Percentiles rank a stretch among this genome's conserved stretches.
Evolutionary conservation across 53 echinoderm and acorn worm genomes (phyloP).

Genomic region (Apostichopus leukothele): DNA sequence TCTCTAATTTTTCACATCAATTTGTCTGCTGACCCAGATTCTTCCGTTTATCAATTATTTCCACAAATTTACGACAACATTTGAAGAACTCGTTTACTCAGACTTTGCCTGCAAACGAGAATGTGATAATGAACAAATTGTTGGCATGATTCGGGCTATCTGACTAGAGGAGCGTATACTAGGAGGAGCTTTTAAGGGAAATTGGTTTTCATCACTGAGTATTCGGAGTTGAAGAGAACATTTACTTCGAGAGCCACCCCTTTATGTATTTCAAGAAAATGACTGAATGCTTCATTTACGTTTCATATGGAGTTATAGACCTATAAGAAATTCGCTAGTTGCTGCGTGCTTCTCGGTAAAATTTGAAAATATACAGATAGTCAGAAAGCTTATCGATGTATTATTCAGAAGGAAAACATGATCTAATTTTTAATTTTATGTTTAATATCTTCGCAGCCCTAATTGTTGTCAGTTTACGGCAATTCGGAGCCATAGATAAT

Average conservation of each 20-base stretch:
- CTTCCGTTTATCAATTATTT: slow-evolving; percentile 11
- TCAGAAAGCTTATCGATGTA: too few species aligned
- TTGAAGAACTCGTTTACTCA: background rate
- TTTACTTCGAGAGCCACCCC: background rate
- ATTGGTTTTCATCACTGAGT: background rate
- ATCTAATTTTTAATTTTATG: too few species aligned
- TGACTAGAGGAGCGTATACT: background rate
- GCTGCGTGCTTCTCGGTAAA: too few species aligned
- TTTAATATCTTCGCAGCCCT: too few species aligned
- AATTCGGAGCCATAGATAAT: too few species aligned
- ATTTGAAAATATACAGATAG: too few species aligned
- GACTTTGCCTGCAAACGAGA: background rate
- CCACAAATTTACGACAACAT: slow-evolving; percentile 12
- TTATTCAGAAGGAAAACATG: too few species aligned
- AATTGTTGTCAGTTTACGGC: too few species aligned
- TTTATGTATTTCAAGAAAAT: background rate
- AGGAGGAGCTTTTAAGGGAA: background rate
- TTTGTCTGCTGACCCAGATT: background rate
- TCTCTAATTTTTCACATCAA: background rate
- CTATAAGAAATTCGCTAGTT: too few species aligned
- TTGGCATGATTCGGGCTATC: background rate
- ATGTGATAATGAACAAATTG: background rate
- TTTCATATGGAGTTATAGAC: too few species aligned
- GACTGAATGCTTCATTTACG: too few species aligned
- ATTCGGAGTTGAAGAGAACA: background rate